These are phyloP conservation scores for Eulacestoma nigropectus DNA, from an alignment of 2,113 vertebrate species.

Conservation along the genomic window DNA sequence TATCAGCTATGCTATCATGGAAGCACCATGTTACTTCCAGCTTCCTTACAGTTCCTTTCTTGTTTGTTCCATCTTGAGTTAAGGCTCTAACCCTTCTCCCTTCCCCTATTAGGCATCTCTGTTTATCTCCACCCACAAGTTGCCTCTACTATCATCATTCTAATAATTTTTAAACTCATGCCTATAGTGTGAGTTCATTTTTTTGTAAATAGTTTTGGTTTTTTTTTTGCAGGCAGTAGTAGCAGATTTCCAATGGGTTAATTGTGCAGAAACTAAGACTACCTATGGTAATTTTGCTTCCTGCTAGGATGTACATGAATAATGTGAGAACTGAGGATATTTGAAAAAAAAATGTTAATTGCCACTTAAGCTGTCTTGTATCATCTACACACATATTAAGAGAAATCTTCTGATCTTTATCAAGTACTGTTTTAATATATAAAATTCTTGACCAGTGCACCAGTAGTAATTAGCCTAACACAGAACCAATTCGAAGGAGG, in stretches of 20 bases:
- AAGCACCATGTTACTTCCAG: background rate
- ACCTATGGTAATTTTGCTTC: background rate
- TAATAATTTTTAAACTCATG: background rate
- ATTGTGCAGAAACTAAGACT: background rate
- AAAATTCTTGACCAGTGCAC: background rate
- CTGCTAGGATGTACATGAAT: background rate
- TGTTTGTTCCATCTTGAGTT: background rate
- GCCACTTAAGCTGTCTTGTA: background rate
- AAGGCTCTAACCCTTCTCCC: background rate
- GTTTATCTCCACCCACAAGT: background rate
- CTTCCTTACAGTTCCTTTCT: background rate
- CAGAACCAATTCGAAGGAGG: background rate
- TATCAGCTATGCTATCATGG: background rate
- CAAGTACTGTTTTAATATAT: background rate
- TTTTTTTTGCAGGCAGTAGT: background rate
- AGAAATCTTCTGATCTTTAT: background rate
- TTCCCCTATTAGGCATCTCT: background rate
- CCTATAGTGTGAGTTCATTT: background rate
- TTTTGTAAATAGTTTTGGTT: background rate
- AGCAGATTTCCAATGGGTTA: background rate
- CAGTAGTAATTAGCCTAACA: background rate
- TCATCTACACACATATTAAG: background rate
- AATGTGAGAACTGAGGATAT: background rate
- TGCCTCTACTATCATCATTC: accelerated
- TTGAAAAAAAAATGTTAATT: background rate